Evolutionary conservation across 2,113 vertebrate genomes (phyloP).

Genomic region (Dromaius novaehollandiae): DNA sequence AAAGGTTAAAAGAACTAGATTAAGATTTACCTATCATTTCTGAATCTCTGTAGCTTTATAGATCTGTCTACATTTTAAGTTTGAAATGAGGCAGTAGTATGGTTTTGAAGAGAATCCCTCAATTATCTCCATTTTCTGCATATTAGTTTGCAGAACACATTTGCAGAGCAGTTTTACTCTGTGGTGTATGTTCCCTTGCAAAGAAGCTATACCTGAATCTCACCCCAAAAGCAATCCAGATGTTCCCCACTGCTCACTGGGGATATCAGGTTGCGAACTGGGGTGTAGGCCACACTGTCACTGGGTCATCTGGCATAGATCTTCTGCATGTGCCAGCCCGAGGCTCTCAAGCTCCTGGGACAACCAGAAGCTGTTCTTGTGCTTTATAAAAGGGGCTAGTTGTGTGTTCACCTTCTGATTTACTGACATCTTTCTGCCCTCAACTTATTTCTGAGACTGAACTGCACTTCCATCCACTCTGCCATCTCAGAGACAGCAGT

Average conservation of each 20-base stretch:
- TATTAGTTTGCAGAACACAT: not conserved
- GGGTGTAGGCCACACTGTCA: not conserved
- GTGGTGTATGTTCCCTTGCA: not conserved
- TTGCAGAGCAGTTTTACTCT: not conserved
- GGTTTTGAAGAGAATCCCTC: not conserved
- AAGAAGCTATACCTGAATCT: not conserved
- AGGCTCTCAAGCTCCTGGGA: not conserved
- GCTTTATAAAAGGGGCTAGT: not conserved
- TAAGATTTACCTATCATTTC: not conserved
- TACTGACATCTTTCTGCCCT: not conserved
- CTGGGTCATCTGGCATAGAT: fast-evolving
- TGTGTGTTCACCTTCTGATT: not conserved
- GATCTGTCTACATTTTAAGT: not conserved
- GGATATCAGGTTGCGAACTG: not conserved
- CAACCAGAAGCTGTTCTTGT: not conserved
- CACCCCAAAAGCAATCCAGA: not conserved
- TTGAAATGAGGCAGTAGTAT: not conserved
- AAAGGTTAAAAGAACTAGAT: not conserved
- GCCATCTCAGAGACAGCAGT: not conserved
- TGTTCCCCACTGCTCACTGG: not conserved
- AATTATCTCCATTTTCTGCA: not conserved
- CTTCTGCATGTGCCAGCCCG: not conserved
- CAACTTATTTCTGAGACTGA: not conserved
- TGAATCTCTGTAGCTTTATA: not conserved
- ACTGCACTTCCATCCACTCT: not conserved